These are phyloP conservation scores for Thecophora atra DNA, from an alignment of 2,888 invertebrate species.

Conservation along the genomic window DNA sequence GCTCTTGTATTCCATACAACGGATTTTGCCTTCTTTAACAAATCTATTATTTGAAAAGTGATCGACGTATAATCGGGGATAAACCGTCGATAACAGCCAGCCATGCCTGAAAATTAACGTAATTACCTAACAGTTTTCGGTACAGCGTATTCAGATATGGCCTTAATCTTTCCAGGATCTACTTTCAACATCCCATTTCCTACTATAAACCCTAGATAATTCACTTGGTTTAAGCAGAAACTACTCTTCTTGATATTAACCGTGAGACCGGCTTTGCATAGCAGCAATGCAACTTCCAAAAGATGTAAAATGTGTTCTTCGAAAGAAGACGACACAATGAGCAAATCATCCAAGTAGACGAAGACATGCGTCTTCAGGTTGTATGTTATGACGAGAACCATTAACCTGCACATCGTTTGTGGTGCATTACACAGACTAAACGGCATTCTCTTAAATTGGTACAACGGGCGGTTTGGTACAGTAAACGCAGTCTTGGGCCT, in stretches of 20 bases:
- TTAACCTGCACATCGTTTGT: too few species aligned
- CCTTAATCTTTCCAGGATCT: conserved; percentile 27
- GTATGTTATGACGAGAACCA: too few species aligned
- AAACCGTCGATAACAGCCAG: conserved; percentile 32
- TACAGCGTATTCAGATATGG: conserved; percentile 20
- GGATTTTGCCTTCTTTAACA: conserved; percentile 5
- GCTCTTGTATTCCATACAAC: conserved; percentile 18
- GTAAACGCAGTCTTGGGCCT: conserved; percentile 6
- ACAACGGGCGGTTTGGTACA: not conserved
- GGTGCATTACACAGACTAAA: too few species aligned
- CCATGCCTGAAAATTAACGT: conserved; percentile 29
- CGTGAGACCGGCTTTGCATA: conserved; percentile 16
- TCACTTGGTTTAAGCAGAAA: not conserved
- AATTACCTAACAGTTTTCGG: conserved; percentile 28
- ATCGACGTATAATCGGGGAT: conserved; percentile 15
- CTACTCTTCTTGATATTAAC: not conserved
- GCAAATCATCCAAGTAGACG: too few species aligned
- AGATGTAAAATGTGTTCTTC: too few species aligned
- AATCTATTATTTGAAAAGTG: conserved; percentile 11
- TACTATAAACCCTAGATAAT: conserved; percentile 18
- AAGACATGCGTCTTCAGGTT: too few species aligned
- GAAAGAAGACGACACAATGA: too few species aligned
- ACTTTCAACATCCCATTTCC: conserved; percentile 18
- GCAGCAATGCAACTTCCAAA: too few species aligned
- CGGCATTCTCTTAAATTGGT: conserved; percentile 8